A percentile compares a stretch with the other conserved stretches of the same genome.
phyloP scores from a whole-genome alignment of 1,140 invertebrate genomes.

The Agrypnia vestita region DNA sequence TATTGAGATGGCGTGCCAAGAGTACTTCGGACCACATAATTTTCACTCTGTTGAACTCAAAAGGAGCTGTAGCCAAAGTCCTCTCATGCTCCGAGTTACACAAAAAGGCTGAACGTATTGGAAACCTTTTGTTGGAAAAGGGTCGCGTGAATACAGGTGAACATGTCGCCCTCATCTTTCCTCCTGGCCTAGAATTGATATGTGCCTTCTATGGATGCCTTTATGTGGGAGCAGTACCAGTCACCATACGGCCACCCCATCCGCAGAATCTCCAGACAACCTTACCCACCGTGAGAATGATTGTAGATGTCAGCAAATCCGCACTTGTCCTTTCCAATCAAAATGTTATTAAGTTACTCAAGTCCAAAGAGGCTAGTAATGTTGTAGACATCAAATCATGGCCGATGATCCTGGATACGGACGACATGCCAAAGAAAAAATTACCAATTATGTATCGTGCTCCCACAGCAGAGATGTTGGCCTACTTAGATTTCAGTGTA shows the following conservation, averaged over 20 bases:
- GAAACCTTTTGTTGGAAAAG: conserved; percentile 93
- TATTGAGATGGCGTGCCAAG: conserved; percentile 94
- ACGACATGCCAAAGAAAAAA: conserved; percentile 98
- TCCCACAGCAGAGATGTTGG: conserved; percentile 95
- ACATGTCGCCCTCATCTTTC: conserved; percentile 98
- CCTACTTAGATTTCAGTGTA: conserved; percentile 97
- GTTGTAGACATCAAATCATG: conserved; percentile 97
- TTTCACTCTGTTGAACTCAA: conserved; percentile 96
- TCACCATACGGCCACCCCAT: conserved; percentile 98
- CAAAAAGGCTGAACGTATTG: conserved; percentile 97
- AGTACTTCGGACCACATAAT: conserved; percentile 98
- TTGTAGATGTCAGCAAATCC: conserved; percentile 97
- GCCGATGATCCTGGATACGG: conserved; percentile 96
- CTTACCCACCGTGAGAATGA: conserved; percentile 95
- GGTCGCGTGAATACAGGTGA: conserved; percentile 97
- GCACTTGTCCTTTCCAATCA: conserved; percentile 97
- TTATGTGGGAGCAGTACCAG: conserved; percentile 97
- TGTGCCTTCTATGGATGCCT: conserved; percentile 99
- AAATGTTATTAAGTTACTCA: conserved; percentile 95
- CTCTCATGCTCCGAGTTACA: conserved; percentile 96
- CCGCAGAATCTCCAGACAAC: conserved; percentile 98
- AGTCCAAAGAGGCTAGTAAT: conserved; percentile 96
- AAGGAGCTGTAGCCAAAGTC: conserved; percentile 90
- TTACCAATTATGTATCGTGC: conserved; percentile 90
- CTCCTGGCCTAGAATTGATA: conserved; percentile 96